A percentile compares a stretch with the other conserved stretches of the same genome.
Conservation (phyloP, 1,140 invertebrate species). For the Drosophila ironensis region DNA sequence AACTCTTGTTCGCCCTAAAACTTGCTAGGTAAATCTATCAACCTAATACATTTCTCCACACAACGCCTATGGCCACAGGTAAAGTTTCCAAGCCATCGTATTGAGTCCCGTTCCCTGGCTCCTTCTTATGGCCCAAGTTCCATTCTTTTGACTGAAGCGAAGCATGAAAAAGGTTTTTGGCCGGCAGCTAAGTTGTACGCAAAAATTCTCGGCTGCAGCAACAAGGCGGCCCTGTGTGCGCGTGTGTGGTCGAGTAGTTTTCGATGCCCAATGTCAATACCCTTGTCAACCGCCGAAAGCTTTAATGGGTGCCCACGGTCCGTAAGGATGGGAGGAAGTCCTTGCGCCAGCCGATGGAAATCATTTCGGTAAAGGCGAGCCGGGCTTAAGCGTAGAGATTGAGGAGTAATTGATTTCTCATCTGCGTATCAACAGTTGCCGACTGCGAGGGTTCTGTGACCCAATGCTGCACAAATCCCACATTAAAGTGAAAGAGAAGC, state of each 20-base stretch:
- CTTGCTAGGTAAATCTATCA: too few species aligned
- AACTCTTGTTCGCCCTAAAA: too few species aligned
- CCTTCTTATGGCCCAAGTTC: slow-evolving; percentile 31
- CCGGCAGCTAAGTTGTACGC: slow-evolving; percentile 34
- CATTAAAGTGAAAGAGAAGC: not conserved
- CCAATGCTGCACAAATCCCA: not conserved
- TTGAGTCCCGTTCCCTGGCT: slow-evolving; percentile 32
- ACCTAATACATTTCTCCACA: not conserved
- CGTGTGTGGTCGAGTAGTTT: slow-evolving; percentile 44
- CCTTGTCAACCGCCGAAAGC: slow-evolving; percentile 63
- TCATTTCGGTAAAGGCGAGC: slow-evolving; percentile 52
- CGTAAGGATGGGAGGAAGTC: not conserved
- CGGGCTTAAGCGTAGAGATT: slow-evolving; percentile 29
- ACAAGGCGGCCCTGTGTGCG: slow-evolving; percentile 12
- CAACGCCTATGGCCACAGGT: slow-evolving; percentile 30
- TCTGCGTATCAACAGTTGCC: slow-evolving; percentile 44
- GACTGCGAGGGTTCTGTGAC: slow-evolving; percentile 12
- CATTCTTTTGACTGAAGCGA: slow-evolving; percentile 45
- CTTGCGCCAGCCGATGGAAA: slow-evolving; percentile 6
- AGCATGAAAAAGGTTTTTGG: slow-evolving; percentile 78
- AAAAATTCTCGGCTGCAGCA: slow-evolving; percentile 39
- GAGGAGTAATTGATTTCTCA: slow-evolving; percentile 68
- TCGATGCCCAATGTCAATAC: slow-evolving; percentile 72
- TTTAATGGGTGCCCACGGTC: slow-evolving; percentile 12
- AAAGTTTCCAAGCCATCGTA: slow-evolving; percentile 47